Base-by-base conservation (phyloP, 2,888 invertebrate species). In the Digitonthophagus gazella region DNA sequence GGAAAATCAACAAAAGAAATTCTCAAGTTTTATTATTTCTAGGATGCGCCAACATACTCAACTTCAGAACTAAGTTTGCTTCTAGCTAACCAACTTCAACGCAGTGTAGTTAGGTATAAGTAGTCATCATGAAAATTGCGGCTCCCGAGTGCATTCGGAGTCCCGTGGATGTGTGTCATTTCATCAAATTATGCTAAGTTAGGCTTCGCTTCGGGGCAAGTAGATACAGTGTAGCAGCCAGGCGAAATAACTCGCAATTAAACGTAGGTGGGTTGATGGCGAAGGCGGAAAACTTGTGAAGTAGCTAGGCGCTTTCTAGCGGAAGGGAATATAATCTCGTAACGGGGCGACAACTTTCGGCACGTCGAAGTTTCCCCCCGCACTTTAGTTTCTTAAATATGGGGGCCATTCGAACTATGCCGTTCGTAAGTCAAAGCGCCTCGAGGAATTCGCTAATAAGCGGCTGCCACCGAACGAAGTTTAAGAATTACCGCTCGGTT, bases 371-470 rank as follows among this genome's bases (percentile, higher is more conserved):
- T 61, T 61, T 20, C 61, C 61, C n/a, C n/a, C 18, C n/a, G 20
- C 61, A 61, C 61, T 61, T 61, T 61, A 61, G 19, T 61, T 61
- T 61, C 61, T 61, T 61, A 61, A 61, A 61, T 61, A 61, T 61
- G 61, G 61, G n/a, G 61, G 61, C 61, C 18, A 19, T 61, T 61
- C 18, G 61, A 61, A 61, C 61, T 61, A 61, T 61, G 61, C 61
- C 20, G 61, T 20, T 61, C 19, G 61, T 19, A 61, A 20, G 19
- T 61, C 16, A 20, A 61, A 19, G 19, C 61, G 19, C 61, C 61
- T 19, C 14, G n/a, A 61, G 61, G 61, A 61, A 61, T 61, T 61
- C 20, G 18, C 20, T 61, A 61, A 61, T 61, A 61, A 61, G 18
- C 15, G 18, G 8, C 18, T 18, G 20, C n/a, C 20, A 20, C 18